Conservation (phyloP, 2,113 vertebrate species). For the Tragelaphus imberbis region DNA sequence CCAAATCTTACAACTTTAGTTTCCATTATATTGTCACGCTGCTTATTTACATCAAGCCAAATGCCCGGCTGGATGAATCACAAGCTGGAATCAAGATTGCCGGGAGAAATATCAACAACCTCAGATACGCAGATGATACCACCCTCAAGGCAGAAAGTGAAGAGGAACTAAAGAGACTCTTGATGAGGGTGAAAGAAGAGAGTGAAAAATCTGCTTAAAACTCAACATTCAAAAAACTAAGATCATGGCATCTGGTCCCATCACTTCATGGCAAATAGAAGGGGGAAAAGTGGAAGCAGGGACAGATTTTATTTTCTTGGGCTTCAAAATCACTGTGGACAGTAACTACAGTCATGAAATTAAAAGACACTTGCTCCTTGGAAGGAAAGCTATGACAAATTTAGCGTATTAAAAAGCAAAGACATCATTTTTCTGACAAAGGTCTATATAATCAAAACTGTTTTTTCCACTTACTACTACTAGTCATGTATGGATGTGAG, state of each 20-base stretch:
- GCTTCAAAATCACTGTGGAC: not conserved
- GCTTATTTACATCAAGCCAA: not conserved
- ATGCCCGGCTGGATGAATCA: not conserved
- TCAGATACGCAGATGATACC: not conserved
- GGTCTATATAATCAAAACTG: not conserved
- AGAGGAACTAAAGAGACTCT: not conserved
- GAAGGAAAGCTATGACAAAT: not conserved
- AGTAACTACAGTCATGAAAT: not conserved
- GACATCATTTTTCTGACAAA: not conserved
- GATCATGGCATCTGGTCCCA: not conserved
- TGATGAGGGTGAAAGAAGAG: not conserved
- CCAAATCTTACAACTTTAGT: constrained; percentile 1
- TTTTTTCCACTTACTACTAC: not conserved
- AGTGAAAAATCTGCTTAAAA: not conserved
- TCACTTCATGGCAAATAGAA: not conserved
- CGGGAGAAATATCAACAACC: not conserved
- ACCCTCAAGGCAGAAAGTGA: not conserved
- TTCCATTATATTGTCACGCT: not conserved
- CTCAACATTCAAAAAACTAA: not conserved
- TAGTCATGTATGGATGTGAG: not conserved
- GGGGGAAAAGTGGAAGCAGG: not conserved
- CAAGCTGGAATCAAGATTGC: not conserved
- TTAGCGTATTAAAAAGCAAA: not conserved
- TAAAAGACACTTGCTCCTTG: not conserved
- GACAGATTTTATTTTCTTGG: not conserved